phyloP scores from a whole-genome alignment of 1,140 invertebrate genomes.

The Brachionus plicatilis region DNA sequence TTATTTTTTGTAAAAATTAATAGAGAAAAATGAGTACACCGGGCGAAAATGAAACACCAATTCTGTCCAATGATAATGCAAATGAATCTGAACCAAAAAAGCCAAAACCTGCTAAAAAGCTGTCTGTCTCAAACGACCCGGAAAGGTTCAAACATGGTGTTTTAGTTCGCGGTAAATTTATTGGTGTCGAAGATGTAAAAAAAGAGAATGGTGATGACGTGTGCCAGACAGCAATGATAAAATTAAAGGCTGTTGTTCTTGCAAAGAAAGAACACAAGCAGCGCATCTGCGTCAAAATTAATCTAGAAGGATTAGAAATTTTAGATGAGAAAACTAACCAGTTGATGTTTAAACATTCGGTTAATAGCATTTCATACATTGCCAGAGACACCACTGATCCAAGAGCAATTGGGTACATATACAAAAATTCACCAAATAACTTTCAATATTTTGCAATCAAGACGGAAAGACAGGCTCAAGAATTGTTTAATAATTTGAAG shows the following conservation, averaged over 20 bases:
- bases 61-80: neutral
- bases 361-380: conserved; percentile 31
- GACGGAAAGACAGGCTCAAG: conserved; percentile 17
- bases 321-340: conserved; percentile 35
- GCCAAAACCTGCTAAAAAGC: neutral
- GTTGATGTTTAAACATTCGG: conserved; percentile 22
- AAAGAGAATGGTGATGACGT: conserved; percentile 17
- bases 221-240: conserved; percentile 38
- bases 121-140: neutral
- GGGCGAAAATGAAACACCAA: neutral
- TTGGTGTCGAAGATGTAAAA: conserved; percentile 36
- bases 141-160: conserved; percentile 11
- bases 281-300: conserved; percentile 26
- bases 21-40: neutral
- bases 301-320: conserved; percentile 35
- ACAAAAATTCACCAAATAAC: neutral
- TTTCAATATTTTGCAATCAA: conserved; percentile 40
- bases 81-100: neutral
- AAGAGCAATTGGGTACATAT: conserved; percentile 35
- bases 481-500: conserved; percentile 20
- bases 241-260: conserved; percentile 25
- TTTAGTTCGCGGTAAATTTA: conserved; percentile 28
- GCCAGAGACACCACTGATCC: conserved; percentile 14
- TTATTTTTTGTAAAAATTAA: neutral
- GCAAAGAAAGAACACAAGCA: conserved; percentile 34